These are phyloP conservation scores for Clarias magur DNA, from an alignment of 2,113 vertebrate species.

Conservation along the genomic window DNA sequence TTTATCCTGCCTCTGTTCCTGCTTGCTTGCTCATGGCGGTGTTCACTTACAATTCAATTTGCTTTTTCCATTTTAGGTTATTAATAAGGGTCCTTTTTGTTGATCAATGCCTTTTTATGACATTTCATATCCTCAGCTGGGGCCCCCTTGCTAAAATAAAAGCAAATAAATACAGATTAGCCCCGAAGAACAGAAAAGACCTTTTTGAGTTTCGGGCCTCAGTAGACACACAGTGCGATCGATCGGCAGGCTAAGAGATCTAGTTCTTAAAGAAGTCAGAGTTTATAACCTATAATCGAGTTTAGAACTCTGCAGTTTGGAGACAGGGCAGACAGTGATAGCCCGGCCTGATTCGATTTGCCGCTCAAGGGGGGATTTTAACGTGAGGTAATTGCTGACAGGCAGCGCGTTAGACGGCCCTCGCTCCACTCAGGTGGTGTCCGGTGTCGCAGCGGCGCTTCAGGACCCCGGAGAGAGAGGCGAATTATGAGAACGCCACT, in stretches of 20 bases:
- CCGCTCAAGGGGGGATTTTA: slow-evolving; percentile 57
- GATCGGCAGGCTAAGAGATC: slow-evolving; percentile 52
- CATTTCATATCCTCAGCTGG: slow-evolving; percentile 22
- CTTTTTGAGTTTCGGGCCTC: slow-evolving; percentile 39
- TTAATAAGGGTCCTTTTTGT: slow-evolving; percentile 31
- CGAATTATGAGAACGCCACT: slow-evolving; percentile 45
- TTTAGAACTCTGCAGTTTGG: slow-evolving; percentile 56
- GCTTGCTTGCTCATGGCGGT: slow-evolving; percentile 16
- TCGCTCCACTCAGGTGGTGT: slow-evolving; percentile 61
- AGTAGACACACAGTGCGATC: slow-evolving; percentile 49
- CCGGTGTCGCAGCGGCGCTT: slow-evolving; percentile 64
- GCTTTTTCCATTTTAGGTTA: slow-evolving; percentile 36
- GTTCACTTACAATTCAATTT: slow-evolving; percentile 29
- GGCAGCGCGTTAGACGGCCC: slow-evolving; percentile 61
- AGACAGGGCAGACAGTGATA: slow-evolving; percentile 56
- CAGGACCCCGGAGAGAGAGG: slow-evolving; percentile 49
- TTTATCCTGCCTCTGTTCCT: slow-evolving; percentile 12
- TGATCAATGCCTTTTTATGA: slow-evolving; percentile 27
- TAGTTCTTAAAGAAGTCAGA: slow-evolving; percentile 45
- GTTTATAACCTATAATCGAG: slow-evolving; percentile 45
- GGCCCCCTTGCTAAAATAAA: slow-evolving; percentile 20
- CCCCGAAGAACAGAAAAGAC: slow-evolving; percentile 37
- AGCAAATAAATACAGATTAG: slow-evolving; percentile 45
- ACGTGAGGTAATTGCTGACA: slow-evolving; percentile 68
- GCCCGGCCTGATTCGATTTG: slow-evolving; percentile 65